Base-by-base conservation (phyloP, 2,113 vertebrate species). In the Telmatochromis sp. region DNA sequence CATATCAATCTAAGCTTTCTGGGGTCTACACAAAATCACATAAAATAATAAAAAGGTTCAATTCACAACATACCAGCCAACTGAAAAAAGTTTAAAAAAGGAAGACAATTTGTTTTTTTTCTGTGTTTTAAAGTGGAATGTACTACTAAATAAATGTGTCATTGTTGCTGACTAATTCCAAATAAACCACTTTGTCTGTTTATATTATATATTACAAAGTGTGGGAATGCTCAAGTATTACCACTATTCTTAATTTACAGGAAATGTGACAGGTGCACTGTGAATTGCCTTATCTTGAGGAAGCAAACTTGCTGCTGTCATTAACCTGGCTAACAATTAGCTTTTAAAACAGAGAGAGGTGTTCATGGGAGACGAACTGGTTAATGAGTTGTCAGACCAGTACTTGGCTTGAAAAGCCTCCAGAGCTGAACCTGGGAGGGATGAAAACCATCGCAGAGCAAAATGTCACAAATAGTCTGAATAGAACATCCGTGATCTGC, bases 311-410 rank as follows among this genome's bases (percentile, higher is more conserved):
- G 58, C 68, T 58, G 85, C 79, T 71, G 92, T 58, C 65, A 81
- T 95, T 96, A 95, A 93, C 88, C 86, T 96, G 90, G 96, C 95
- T 97, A 96, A 97, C 94, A 94, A 97, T 97, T 97, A 96, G 95
- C 96, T 95, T 94, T 94, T 71, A 95, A 97, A 98, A 96, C 89
- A 85, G 95, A 86, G 93, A 91, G 95, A 96, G 95, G 97, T 97
- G 95, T 97, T 97, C 96, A 97, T 96, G 97, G 95, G 94, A 97
- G 95, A 97, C 95, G 94, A 94, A 97, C 93, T 96, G 95, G 97
- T 98, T 98, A 99, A 98, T 98, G 93, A 98, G 94, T 98, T 84
- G 88, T 91, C 84, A 86, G 91, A 93, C 90, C 89, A 89, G 91
- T 86, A 92, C 58, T 92, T 89, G 91, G 53, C 81, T 88, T 80